Evolutionary conservation across 2,888 invertebrate genomes (phyloP), one percentile per base, ranked within the genome.

Genomic region (Euzophera pinguis): DNA sequence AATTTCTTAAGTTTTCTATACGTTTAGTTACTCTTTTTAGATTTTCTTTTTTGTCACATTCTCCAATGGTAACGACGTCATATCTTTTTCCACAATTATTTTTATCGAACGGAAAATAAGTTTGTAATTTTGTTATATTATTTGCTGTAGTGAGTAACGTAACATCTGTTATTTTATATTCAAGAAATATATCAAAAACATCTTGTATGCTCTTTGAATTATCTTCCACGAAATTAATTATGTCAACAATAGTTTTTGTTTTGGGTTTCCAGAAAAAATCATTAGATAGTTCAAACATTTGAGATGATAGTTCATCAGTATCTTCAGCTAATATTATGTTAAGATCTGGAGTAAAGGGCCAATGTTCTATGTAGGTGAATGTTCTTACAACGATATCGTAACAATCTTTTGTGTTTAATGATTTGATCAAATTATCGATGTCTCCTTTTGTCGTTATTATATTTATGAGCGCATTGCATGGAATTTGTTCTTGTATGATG

Each of bases 181-280:
- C 61, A 22, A 75, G 34, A 8, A 77, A 55, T 27, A 62, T 53
- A 32, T 69, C 39, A 52, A 81, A 78, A 12, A 72, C 47, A 3
- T 55, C 13, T 5, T 56, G 27, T 9, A 32, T 10, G 7, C 8
- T 32, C 8, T 8, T 10, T 7, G 71, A 55, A 41, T 66, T 66
- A n/a, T 59, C 50, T 10, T 45, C 32, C n/a, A 60, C 37, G 17
- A 67, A 53, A 22, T 64, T 56, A 22, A 63, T 47, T 3, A 77
- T 12, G 37, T 63, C 51, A 1, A 82, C 12, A 22, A 82, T 65
- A 57, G 74, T 73, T 54, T 64, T 66, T 8, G 75, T 80, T 61
- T 62, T 70, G 10, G 83, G 75, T 54, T 80, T 77, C 81, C 80
- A 83, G 53, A 72, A 69, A 17, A 69, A 50, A 53, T 82, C 77